These are phyloP conservation scores for Epinotia demarniana DNA, from an alignment of 2,888 invertebrate genomes.

Conservation along the genomic window DNA sequence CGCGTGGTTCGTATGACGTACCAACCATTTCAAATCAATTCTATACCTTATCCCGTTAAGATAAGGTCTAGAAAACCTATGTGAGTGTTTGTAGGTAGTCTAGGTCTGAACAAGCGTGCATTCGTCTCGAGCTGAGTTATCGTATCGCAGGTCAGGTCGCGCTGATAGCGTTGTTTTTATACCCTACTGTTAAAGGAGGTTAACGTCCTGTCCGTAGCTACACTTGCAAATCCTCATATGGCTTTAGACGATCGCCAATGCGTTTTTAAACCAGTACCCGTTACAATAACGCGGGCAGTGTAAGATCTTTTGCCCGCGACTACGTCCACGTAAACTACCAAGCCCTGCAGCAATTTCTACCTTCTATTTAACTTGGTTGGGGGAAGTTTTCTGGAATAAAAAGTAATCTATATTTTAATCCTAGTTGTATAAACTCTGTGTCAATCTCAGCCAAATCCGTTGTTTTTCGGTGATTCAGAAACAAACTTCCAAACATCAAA, in stretches of 20 bases:
- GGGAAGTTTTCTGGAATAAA: no score
- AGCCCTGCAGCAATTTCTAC: no score
- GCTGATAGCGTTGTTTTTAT: constrained; percentile 28
- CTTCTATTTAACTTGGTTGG: no score
- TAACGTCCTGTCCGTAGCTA: background rate
- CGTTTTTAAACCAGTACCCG: background rate
- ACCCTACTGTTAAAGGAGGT: constrained; percentile 23
- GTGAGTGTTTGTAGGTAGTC: constrained; percentile 13
- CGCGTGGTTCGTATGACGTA: background rate
- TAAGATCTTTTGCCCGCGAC: no score
- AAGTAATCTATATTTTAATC: no score
- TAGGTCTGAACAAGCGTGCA: constrained; percentile 22
- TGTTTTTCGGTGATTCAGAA: no score
- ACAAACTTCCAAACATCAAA: no score
- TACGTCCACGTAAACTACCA: no score
- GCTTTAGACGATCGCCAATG: background rate
- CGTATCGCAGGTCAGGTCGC: constrained; percentile 28
- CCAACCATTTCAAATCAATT: background rate
- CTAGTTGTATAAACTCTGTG: no score
- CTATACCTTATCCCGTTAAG: constrained; percentile 1
- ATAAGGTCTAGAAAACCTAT: background rate
- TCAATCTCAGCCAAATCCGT: no score
- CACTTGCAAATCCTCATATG: background rate
- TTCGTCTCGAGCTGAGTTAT: constrained; percentile 21
- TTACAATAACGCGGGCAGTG: background rate